These are phyloP conservation scores for Ennomos fuscantarius DNA, from an alignment of 2,888 invertebrate genomes.

Conservation along the genomic window DNA sequence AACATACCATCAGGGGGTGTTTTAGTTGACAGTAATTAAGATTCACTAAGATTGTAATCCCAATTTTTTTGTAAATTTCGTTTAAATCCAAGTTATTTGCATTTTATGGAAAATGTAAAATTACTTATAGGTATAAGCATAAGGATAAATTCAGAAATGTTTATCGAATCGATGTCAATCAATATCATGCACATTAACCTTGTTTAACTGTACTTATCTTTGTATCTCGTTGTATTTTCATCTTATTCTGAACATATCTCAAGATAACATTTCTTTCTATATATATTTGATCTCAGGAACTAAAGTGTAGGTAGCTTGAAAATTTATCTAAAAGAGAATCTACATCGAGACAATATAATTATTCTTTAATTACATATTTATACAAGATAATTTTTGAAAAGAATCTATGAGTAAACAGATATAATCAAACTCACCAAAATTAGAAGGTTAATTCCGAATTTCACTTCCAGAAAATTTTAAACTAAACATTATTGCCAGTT, in stretches of 20 bases:
- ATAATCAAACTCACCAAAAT: constrained; percentile 43
- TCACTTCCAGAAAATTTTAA: constrained; percentile 57
- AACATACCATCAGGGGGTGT: no score
- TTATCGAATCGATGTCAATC: constrained; percentile 4
- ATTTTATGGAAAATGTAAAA: no score
- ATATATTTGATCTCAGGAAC: constrained; percentile 4
- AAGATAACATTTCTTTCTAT: not conserved
- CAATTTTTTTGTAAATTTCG: no score
- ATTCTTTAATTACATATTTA: no score
- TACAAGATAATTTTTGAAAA: no score
- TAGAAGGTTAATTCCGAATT: constrained; percentile 46
- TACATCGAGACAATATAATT: not conserved
- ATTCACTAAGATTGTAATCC: no score
- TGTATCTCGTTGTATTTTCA: constrained; percentile 24
- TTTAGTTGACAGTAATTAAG: no score
- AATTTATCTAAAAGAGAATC: constrained; percentile 5
- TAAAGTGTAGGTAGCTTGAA: not conserved
- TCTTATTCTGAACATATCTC: constrained; percentile 4
- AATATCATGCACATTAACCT: constrained; percentile 12
- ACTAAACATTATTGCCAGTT: constrained; percentile 66
- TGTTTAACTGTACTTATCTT: constrained; percentile 14
- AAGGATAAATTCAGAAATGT: no score
- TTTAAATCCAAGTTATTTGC: no score
- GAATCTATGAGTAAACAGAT: no score
- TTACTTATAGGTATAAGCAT: no score